These are phyloP conservation scores for Thumatha senex DNA, from an alignment of 2,888 invertebrate genomes.

Conservation along the genomic window DNA sequence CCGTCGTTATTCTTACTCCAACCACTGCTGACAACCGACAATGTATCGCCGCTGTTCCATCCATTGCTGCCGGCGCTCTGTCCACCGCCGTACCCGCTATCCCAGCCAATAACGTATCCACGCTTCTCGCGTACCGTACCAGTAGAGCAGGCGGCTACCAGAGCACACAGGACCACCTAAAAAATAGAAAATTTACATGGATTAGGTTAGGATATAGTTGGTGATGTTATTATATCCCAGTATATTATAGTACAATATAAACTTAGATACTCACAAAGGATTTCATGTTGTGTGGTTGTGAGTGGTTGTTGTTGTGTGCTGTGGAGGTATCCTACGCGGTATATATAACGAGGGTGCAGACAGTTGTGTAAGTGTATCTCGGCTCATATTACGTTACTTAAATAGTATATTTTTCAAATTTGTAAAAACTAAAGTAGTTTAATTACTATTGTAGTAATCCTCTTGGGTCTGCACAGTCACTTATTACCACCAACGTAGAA, in stretches of 20 bases:
- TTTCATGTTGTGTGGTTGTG: slow-evolving; percentile 25
- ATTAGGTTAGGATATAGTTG: background rate
- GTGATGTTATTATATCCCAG: no score
- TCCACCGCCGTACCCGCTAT: background rate
- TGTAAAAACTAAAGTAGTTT: no score
- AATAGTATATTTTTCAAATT: no score
- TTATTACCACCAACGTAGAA: no score
- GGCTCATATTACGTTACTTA: background rate
- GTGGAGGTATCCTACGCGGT: background rate
- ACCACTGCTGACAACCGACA: background rate
- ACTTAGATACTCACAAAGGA: slow-evolving; percentile 24
- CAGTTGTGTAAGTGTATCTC: slow-evolving; percentile 2
- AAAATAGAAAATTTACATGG: background rate
- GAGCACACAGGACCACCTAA: slow-evolving; percentile 6
- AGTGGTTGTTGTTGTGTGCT: background rate
- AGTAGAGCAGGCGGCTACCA: slow-evolving; percentile 1
- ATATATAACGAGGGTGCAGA: slow-evolving; percentile 1
- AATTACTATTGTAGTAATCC: no score
- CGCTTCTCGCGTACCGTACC: slow-evolving; percentile 7
- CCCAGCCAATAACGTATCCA: slow-evolving; percentile 2
- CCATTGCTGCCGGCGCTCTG: background rate
- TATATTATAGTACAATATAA: no score
- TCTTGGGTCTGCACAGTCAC: no score
- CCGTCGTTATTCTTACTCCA: background rate
- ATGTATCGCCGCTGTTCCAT: background rate